phyloP scores from a whole-genome alignment of 2,113 vertebrate genomes.

The Pterocles gutturalis region DNA sequence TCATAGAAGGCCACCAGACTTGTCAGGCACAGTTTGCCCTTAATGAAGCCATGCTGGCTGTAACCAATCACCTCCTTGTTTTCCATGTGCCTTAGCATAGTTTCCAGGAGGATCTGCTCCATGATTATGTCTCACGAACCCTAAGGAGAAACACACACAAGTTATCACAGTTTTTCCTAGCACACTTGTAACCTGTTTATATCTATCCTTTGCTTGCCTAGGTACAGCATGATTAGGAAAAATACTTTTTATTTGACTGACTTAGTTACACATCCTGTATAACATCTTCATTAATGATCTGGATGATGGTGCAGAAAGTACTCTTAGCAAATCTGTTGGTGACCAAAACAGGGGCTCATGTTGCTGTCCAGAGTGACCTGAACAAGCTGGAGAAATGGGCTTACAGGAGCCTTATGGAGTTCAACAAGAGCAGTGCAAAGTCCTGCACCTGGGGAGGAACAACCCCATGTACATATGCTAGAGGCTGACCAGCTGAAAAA shows the following conservation, averaged over 20 bases:
- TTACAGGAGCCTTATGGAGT: neutral
- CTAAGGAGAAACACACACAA: neutral
- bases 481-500: neutral
- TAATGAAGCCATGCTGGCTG: no score
- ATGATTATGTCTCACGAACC: fast-evolving
- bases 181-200: neutral
- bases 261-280: neutral
- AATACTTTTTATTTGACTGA: neutral
- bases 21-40: no score
- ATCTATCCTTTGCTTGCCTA: neutral
- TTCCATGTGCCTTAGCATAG: no score
- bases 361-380: neutral
- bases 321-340: no score
- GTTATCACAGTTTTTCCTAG: neutral
- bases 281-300: neutral
- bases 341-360: no score
- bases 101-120: neutral
- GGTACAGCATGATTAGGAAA: neutral
- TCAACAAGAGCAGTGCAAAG: neutral
- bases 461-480: neutral
- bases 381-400: neutral
- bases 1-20: no score
- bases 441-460: neutral
- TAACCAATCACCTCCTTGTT: no score
- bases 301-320: neutral